Evolutionary conservation across 1,140 invertebrate genomes (phyloP).

Genomic region (Hirudo medicinalis): DNA sequence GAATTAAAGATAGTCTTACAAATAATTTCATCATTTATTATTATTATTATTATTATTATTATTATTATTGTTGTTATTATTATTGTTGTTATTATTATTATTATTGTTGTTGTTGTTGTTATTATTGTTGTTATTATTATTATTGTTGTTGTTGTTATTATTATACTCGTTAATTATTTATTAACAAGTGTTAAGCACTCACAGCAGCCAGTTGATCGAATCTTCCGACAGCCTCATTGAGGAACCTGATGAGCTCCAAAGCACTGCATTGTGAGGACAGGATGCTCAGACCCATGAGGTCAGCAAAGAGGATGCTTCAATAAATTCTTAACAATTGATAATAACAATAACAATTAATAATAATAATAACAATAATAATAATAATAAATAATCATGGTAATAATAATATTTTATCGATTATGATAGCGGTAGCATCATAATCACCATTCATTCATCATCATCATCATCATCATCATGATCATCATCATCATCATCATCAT

Average conservation of each 20-base stretch:
- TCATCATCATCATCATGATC: not conserved
- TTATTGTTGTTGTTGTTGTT: too few species aligned
- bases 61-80: too few species aligned
- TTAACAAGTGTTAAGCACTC: conserved; percentile 7
- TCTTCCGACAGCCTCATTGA: conserved; percentile 81
- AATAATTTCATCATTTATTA: too few species aligned
- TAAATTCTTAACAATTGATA: not conserved
- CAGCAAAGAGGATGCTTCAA: conserved; percentile 61
- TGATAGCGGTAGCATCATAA: not conserved
- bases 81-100: too few species aligned
- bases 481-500: conserved; percentile 16
- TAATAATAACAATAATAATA: not conserved
- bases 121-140: too few species aligned
- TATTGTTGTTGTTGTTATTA: not conserved
- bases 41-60: conserved; percentile 35
- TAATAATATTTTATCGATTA: not conserved
- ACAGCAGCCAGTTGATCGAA: conserved; percentile 55
- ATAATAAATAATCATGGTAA: not conserved
- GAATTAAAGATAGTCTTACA: too few species aligned
- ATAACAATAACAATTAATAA: not conserved
- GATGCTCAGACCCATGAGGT: conserved; percentile 84
- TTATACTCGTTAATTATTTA: not conserved
- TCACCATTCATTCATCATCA: too few species aligned
- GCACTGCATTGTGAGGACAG: conserved; percentile 81
- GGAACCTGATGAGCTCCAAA: conserved; percentile 55